Conservation (phyloP, 2,888 invertebrate species). For the Ormyrus thymus region DNA sequence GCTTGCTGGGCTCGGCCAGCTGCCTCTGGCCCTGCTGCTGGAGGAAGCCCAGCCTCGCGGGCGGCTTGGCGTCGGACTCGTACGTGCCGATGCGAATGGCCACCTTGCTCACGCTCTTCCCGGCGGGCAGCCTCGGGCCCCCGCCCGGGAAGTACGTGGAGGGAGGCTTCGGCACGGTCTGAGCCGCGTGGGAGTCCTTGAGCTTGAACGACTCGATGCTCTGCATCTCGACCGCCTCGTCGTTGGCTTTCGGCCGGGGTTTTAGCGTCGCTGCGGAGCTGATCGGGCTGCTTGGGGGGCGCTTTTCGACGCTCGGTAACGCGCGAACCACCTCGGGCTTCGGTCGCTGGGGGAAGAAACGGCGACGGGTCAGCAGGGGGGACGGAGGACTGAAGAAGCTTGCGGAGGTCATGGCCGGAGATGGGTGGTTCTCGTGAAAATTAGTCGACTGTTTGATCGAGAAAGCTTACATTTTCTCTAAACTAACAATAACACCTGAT, state of each 20-base stretch:
- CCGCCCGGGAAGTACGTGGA: constrained; percentile 79
- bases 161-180: constrained; percentile 78
- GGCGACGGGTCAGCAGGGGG: no score
- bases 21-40: neutral
- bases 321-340: constrained; percentile 1
- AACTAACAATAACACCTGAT: no score
- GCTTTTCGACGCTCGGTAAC: constrained; percentile 47
- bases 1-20: no score
- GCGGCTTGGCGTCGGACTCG: constrained; percentile 77
- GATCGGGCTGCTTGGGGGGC: neutral
- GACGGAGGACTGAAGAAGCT: no score
- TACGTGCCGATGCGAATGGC: constrained; percentile 72
- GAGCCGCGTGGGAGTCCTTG: constrained; percentile 79
- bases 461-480: no score
- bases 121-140: constrained; percentile 10
- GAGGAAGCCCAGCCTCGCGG: constrained; percentile 83
- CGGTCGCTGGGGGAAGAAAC: neutral
- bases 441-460: no score
- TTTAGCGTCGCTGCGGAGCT: neutral
- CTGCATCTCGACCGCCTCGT: constrained; percentile 83
- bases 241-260: constrained; percentile 51
- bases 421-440: no score
- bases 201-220: constrained; percentile 85
- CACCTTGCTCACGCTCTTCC: constrained; percentile 62
- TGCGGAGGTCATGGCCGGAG: no score